Conservation (phyloP, 2,888 invertebrate species). For the Epistrophella euchroma region DNA sequence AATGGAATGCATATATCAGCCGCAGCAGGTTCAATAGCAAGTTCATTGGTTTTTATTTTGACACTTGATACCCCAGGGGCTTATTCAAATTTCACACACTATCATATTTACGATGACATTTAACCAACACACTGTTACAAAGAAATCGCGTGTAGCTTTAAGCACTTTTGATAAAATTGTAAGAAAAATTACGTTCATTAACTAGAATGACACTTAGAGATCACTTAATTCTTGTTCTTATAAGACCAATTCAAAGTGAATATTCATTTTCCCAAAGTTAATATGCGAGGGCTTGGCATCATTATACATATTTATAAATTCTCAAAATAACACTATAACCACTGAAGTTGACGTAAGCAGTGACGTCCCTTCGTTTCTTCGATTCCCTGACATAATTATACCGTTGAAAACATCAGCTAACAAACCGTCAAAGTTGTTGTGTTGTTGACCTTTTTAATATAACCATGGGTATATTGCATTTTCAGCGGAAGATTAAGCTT, state of each 20-base stretch:
- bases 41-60: slow-evolving; percentile 73
- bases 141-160: neutral
- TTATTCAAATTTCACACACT: slow-evolving; percentile 70
- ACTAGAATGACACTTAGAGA: slow-evolving; percentile 66
- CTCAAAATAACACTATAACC: neutral
- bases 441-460: slow-evolving; percentile 58
- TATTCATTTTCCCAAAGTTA: slow-evolving; percentile 27
- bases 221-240: slow-evolving; percentile 49
- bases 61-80: slow-evolving; percentile 60
- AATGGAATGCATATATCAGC: slow-evolving; percentile 56
- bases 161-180: slow-evolving; percentile 42
- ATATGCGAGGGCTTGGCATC: slow-evolving; percentile 28
- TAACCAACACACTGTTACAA: neutral
- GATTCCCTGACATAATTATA: slow-evolving; percentile 43
- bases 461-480: neutral
- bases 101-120: slow-evolving; percentile 20
- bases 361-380: neutral
- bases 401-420: neutral
- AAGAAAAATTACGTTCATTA: slow-evolving; percentile 54
- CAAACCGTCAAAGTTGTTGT: slow-evolving; percentile 44
- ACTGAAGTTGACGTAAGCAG: slow-evolving; percentile 2
- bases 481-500: slow-evolving; percentile 7
- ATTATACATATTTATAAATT: slow-evolving; percentile 11
- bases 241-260: slow-evolving; percentile 33
- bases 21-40: slow-evolving; percentile 73